A percentile compares a stretch with the other conserved stretches of the same genome.
phyloP scores from a whole-genome alignment of 2,797 vertebrate species.

The Octomys mimax region DNA sequence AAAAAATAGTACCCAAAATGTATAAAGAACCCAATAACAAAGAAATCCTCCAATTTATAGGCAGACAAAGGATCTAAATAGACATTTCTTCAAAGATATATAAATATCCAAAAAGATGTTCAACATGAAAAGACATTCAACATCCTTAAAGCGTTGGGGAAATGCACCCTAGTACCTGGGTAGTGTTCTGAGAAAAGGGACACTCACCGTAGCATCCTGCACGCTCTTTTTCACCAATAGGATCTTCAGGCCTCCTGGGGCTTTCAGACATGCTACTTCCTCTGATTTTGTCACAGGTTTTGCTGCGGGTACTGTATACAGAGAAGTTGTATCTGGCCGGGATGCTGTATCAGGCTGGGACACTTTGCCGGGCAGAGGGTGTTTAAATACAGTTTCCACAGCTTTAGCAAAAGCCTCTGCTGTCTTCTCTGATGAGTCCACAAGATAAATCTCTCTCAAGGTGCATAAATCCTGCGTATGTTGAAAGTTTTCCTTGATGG shows the following conservation, averaged over 20 bases:
- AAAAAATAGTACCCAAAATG: background rate
- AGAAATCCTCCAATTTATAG: background rate
- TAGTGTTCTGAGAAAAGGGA: background rate
- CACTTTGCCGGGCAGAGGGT: no score
- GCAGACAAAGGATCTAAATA: background rate
- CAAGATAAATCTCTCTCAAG: slow-evolving; percentile 91
- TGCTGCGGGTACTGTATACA: accelerated
- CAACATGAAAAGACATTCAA: background rate
- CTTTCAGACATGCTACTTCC: background rate
- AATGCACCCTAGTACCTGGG: background rate
- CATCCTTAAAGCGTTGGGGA: background rate
- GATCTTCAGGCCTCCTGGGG: slow-evolving; percentile 88
- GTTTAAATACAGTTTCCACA: slow-evolving; percentile 57
- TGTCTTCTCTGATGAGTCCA: slow-evolving; percentile 85
- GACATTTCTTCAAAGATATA: background rate
- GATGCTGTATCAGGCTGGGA: accelerated
- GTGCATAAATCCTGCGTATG: background rate
- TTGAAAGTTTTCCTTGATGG: slow-evolving; percentile 89
- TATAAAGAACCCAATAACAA: background rate
- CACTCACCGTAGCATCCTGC: slow-evolving; percentile 91
- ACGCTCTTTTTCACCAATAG: slow-evolving; percentile 87
- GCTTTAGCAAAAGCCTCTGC: slow-evolving; percentile 85
- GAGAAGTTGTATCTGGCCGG: accelerated
- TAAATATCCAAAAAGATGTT: background rate
- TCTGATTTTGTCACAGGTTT: background rate